A percentile compares a stretch with the other conserved stretches of the same genome.
These are phyloP conservation scores for Dromas ardeola DNA, from an alignment of 2,113 vertebrate species.

Conservation along the genomic window DNA sequence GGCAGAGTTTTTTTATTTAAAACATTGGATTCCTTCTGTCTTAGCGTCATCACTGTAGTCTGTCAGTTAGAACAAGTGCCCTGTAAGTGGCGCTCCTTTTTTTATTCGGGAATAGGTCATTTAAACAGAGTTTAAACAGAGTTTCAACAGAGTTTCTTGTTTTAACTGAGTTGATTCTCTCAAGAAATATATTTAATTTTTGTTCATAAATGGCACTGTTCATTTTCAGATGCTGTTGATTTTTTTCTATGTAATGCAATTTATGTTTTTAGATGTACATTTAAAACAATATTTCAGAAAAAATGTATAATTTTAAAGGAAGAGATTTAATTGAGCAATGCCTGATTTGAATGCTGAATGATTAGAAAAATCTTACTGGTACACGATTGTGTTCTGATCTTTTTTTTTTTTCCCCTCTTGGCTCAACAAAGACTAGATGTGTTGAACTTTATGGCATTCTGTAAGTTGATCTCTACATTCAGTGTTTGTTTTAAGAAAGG, in stretches of 20 bases:
- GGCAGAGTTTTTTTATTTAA: background rate
- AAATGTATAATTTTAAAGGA: background rate
- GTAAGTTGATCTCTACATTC: background rate
- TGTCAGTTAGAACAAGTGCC: background rate
- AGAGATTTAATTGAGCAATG: background rate
- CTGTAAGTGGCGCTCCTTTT: background rate
- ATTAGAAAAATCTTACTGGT: background rate
- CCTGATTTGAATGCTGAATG: background rate
- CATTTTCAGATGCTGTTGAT: background rate
- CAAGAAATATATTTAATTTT: background rate
- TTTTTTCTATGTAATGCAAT: background rate
- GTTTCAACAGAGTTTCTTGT: background rate
- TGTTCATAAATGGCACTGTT: background rate
- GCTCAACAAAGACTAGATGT: background rate
- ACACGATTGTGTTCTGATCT: background rate
- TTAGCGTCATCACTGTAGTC: background rate
- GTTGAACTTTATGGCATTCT: background rate
- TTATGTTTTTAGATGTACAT: background rate
- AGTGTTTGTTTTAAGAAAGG: background rate
- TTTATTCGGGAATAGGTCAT: background rate
- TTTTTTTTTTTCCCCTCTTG: background rate
- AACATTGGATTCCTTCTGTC: background rate
- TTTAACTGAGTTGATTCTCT: background rate
- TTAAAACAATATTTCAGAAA: background rate
- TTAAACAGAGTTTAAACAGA: background rate